Base-by-base conservation (phyloP, 2,113 vertebrate genomes). In the Mellivora capensis region DNA sequence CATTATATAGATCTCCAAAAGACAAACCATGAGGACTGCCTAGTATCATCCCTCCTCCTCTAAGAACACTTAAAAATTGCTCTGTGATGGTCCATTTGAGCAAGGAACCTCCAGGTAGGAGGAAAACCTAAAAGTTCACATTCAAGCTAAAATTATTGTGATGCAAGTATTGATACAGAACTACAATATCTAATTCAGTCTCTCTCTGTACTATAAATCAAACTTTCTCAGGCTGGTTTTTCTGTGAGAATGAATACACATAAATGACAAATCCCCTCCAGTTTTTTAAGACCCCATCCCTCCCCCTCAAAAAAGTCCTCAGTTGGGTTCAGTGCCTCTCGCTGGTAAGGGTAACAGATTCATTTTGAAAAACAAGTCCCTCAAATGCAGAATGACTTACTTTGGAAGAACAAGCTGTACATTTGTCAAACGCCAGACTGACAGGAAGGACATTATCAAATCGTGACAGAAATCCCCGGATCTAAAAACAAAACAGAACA, bases 371-470 rank as follows among this genome's bases (percentile, higher is more conserved):
- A 15, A 62, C 37, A 76, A 47, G 15, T 49, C 27, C 57, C 20
- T 49, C 6, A 93, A 91, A 89, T 9, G 34, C 49, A 80, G 87
- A 96, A 85, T 27, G 37, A 99, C 99, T 99, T 99, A 99, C 99
- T 98, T 99, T 99, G 76, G 98, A 93, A 54, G 99, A 99, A 98
- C 99, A 99, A 96, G 99, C 99, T 7, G 99, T 99, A 98, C 99
- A 99, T 98, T 99, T 99, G 98, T 99, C 99, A 98, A 99, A 99
- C 0, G 99, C 99, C 98, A 99, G 98, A 97, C 99, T 99, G 94
- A 99, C 99, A 74, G 99, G 99, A 97, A 99, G 99, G 94, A 99
- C 99, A 14, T 99, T 99, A 98, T 99, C 99, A 96, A 99, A 99
- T 91, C 99, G 99, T 61, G 99, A 99, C 67, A 99, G 99, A 98